Evolutionary conservation across 2,797 vertebrate genomes (phyloP).

Genomic region (Crotalus adamanteus): DNA sequence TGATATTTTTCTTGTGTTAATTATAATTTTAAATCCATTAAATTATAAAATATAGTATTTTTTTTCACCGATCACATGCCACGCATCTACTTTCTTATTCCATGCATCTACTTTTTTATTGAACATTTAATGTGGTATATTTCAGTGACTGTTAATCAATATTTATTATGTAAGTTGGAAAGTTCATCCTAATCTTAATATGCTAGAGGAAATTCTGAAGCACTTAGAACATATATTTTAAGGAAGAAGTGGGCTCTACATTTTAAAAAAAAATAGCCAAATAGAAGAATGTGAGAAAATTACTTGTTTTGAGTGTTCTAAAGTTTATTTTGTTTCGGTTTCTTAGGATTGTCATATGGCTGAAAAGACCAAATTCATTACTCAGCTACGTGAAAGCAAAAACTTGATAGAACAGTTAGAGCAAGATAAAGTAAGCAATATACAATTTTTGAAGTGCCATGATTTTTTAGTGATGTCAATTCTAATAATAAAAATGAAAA

Average conservation of each 20-base stretch:
- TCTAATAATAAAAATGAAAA: not conserved
- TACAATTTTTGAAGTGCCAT: not conserved
- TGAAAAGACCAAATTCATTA: constrained; percentile 96
- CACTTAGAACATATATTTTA: not conserved
- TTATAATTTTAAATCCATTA: not conserved
- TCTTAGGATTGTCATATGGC: constrained; percentile 89
- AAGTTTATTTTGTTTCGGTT: constrained; percentile 25
- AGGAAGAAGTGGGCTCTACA: not conserved
- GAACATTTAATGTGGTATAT: not conserved
- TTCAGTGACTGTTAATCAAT: not conserved
- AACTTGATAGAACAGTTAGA: constrained; percentile 95
- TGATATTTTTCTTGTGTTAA: not conserved
- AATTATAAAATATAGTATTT: not conserved
- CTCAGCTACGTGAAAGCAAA: constrained; percentile 93
- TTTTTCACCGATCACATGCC: not conserved
- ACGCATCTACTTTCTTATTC: not conserved
- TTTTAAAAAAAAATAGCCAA: not conserved
- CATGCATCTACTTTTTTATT: not conserved
- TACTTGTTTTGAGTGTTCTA: constrained; percentile 38
- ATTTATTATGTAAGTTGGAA: not conserved
- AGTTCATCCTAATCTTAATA: not conserved
- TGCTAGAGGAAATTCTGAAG: not conserved
- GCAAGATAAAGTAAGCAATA: constrained; percentile 92
- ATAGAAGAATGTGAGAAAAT: not conserved
- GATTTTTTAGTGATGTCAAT: not conserved